These are phyloP conservation scores for Caenorhabditis doughertyi DNA, from an alignment of 2,888 invertebrate genomes.

Conservation along the genomic window DNA sequence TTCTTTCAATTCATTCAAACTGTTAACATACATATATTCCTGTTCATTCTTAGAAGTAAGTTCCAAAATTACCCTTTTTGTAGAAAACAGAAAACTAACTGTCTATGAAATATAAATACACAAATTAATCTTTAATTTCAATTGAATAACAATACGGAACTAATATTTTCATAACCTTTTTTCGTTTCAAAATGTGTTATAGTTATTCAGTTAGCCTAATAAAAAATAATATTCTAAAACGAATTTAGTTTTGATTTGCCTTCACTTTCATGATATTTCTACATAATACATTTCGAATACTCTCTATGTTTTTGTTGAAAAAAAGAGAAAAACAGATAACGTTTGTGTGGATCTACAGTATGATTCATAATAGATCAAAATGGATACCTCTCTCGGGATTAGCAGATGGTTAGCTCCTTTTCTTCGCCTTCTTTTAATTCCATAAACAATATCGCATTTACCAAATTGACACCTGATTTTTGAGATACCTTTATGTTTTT, in stretches of 20 bases:
- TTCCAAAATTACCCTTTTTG: too few relatives aligned
- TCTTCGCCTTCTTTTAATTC: background rate
- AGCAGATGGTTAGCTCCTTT: background rate
- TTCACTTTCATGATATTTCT: too few relatives aligned
- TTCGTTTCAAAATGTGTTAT: too few relatives aligned
- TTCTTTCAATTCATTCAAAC: background rate
- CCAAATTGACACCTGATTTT: conserved; percentile 45
- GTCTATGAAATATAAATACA: too few relatives aligned
- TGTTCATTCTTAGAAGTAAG: background rate
- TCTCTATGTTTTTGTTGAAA: conserved; percentile 5
- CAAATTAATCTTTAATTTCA: too few relatives aligned
- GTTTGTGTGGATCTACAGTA: conserved; percentile 19
- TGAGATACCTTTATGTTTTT: conserved; percentile 1
- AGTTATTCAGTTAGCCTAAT: too few relatives aligned
- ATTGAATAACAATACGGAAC: too few relatives aligned
- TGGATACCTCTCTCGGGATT: conserved; percentile 8
- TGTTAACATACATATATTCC: too few relatives aligned
- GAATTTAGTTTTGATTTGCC: background rate
- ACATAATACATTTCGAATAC: too few relatives aligned
- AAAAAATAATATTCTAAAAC: too few relatives aligned
- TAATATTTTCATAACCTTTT: too few relatives aligned
- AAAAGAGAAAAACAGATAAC: conserved; percentile 13
- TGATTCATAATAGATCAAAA: conserved; percentile 42
- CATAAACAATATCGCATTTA: conserved; percentile 48
- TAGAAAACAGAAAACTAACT: too few relatives aligned